phyloP scores from a whole-genome alignment of 2,797 vertebrate species.

The Halcyon leucocephala region DNA sequence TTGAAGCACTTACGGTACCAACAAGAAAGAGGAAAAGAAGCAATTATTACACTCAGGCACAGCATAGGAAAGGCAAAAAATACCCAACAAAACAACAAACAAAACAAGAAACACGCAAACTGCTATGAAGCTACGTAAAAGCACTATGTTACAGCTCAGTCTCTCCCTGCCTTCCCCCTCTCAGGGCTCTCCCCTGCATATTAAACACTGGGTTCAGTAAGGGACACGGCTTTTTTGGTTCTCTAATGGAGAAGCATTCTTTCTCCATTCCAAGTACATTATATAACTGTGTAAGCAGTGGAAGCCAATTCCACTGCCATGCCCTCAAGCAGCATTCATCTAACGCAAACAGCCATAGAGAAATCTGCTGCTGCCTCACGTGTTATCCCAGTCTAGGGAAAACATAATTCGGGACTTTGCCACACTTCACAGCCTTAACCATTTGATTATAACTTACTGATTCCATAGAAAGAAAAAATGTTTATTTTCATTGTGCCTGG shows the following conservation, averaged over 20 bases:
- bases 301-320: slow-evolving; percentile 25
- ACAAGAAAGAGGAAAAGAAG: slow-evolving; percentile 44
- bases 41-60: slow-evolving; percentile 45
- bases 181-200: slow-evolving; percentile 17
- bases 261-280: slow-evolving; percentile 58
- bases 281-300: slow-evolving; percentile 5
- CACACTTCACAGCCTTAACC: slow-evolving; percentile 40
- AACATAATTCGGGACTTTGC: slow-evolving; percentile 31
- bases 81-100: background rate
- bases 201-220: slow-evolving; percentile 63
- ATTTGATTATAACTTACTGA: slow-evolving; percentile 18
- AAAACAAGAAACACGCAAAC: background rate
- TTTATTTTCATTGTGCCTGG: background rate
- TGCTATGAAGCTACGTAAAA: slow-evolving; percentile 7
- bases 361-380: slow-evolving; percentile 20
- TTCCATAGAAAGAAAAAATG: background rate
- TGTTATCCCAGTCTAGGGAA: slow-evolving; percentile 24
- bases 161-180: background rate
- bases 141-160: background rate
- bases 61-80: background rate
- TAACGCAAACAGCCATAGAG: slow-evolving; percentile 33
- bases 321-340: slow-evolving; percentile 40
- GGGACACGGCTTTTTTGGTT: slow-evolving; percentile 38
- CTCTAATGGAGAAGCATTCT: slow-evolving; percentile 34
- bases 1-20: slow-evolving; percentile 41